Base-by-base conservation (phyloP, 2,888 invertebrate species). In the Caenorhabditis virilis region DNA sequence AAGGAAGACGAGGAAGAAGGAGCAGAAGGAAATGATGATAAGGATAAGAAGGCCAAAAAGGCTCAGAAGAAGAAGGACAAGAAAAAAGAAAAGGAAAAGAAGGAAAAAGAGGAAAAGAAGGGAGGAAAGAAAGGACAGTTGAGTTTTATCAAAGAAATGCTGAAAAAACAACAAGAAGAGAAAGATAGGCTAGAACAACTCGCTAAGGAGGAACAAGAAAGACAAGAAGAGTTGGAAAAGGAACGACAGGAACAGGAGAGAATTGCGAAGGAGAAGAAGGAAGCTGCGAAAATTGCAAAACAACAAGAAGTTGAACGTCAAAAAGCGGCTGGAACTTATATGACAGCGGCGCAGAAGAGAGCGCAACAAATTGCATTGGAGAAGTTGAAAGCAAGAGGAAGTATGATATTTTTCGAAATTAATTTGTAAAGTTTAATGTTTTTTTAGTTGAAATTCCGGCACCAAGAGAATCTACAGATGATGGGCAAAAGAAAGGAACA, bases 271-370 rank as follows among this genome's bases (percentile, higher is more conserved):
- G 58, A 58, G 84, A 87, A 88, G 67, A 93, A 91, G 83, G 92
- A 91, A 72, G 89, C 88, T 82, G 92, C 91, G 84, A 95, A 93
- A 84, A 90, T 91, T 80, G 92, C 92, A 82, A 92, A 94, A 85
- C 93, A 92, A 83, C 93, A 93, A 83, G 88, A 91, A 48, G 93
- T 92, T 69, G 95, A 95, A 83, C 90, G 91, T 82, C 87, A 93
- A 76, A 95, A 95, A 85, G 92, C 91, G n/a, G 95, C 95, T 86
- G 97, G 97, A 2, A 95, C 93, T 85, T 87, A 93, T 30, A 85
- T 95, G 59, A 94, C 94, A 2, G 89, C 91, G 0, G 94, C 94
- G 84, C 94, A 98, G 84, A 94, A 92, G 84, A 91, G 91, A 71
- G 93, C 93, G 77, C 89, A 90, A 67, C 74, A 84, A 91, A 91